A percentile compares a stretch with the other conserved stretches of the same genome.
Conservation (phyloP, 2,113 vertebrate genomes). For the Smithornis capensis region DNA sequence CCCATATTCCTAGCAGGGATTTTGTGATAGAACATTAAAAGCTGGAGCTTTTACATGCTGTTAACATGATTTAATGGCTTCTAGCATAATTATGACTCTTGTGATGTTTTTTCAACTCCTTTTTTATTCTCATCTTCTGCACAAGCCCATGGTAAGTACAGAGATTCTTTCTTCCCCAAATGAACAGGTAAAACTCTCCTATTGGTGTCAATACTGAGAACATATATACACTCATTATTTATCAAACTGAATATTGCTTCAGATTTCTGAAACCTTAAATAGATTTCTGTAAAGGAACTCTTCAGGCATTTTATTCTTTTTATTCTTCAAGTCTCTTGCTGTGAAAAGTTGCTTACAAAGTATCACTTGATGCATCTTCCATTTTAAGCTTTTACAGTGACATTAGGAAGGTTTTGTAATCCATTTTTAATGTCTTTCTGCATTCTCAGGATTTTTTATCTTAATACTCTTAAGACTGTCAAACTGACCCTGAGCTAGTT, state of each 20-base stretch:
- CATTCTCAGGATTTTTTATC: background rate
- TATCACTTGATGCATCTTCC: background rate
- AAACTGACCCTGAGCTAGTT: background rate
- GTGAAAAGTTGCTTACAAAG: background rate
- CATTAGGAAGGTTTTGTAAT: background rate
- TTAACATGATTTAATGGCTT: background rate
- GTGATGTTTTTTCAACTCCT: background rate
- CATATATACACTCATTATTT: background rate
- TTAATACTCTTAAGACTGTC: background rate
- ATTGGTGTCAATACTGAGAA: background rate
- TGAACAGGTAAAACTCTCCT: background rate
- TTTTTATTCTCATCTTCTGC: background rate
- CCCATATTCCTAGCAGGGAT: background rate
- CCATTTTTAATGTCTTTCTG: background rate
- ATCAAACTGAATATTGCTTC: background rate
- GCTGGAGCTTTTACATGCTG: background rate
- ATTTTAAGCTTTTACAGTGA: background rate
- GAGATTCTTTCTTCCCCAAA: background rate
- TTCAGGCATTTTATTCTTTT: background rate
- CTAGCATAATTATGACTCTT: background rate
- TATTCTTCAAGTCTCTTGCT: background rate
- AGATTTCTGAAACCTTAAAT: background rate
- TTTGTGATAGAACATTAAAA: background rate
- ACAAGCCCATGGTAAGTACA: background rate
- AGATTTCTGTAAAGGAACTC: background rate